Conservation (phyloP, 2,797 vertebrate species). For the Ibycter americanus region DNA sequence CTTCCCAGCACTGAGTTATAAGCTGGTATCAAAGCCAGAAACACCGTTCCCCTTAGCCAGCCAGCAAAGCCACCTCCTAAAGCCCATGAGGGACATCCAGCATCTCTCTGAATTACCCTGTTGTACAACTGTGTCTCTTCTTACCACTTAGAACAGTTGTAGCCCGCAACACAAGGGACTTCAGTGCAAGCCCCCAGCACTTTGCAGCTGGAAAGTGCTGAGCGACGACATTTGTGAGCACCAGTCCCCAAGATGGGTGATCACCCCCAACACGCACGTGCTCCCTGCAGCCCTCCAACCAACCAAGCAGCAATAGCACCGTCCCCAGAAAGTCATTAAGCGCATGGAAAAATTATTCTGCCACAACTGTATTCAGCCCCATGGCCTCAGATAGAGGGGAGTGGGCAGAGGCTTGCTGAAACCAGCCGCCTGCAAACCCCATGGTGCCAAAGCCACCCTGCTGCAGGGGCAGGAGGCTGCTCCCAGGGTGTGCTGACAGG, state of each 20-base stretch:
- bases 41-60: neutral
- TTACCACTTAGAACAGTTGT: neutral
- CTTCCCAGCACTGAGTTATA: neutral
- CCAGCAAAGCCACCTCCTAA: neutral
- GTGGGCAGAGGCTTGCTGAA: neutral
- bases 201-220: neutral
- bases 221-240: fast-evolving
- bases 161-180: neutral
- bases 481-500: neutral
- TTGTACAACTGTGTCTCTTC: neutral
- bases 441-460: fast-evolving
- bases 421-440: neutral
- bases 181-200: neutral
- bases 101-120: neutral
- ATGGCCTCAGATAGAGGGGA: neutral
- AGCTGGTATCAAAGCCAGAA: neutral
- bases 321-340: neutral
- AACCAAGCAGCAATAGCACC: neutral
- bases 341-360: neutral
- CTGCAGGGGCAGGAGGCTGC: fast-evolving
- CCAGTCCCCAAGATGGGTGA: too few species aligned
- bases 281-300: neutral
- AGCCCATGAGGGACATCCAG: neutral
- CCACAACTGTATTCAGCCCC: fast-evolving
- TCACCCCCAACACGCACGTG: fast-evolving